A percentile compares a stretch with the other conserved stretches of the same genome.
These are phyloP conservation scores for Bufo bufo DNA, from an alignment of 2,113 vertebrate species.

Conservation along the genomic window DNA sequence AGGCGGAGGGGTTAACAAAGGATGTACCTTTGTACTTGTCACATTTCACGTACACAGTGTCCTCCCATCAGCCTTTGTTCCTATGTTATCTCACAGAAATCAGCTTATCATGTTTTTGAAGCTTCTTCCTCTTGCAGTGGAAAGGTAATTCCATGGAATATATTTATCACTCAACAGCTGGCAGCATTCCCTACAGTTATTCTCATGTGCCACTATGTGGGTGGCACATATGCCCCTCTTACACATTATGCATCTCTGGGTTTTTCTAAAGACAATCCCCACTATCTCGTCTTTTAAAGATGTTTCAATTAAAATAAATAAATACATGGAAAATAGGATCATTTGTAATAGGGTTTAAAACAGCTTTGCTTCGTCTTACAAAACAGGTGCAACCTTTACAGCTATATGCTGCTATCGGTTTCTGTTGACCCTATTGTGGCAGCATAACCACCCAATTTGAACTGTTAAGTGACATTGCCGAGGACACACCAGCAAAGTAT, in stretches of 20 bases:
- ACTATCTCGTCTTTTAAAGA: background rate
- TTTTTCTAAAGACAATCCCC: background rate
- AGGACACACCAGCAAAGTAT: too few relatives aligned
- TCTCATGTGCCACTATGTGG: background rate
- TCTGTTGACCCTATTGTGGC: too few relatives aligned
- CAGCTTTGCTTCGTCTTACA: too few relatives aligned
- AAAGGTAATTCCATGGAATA: background rate
- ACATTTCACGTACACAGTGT: constrained; percentile 31
- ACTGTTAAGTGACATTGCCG: too few relatives aligned
- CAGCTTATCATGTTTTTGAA: constrained; percentile 43
- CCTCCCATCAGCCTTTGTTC: constrained; percentile 36
- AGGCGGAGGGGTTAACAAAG: background rate
- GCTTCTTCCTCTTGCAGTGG: constrained; percentile 46
- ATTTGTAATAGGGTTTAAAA: too few relatives aligned
- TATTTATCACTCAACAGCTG: background rate
- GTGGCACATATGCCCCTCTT: background rate
- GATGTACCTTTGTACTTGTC: too few relatives aligned
- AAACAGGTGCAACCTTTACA: too few relatives aligned
- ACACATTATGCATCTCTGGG: background rate
- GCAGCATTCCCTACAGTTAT: background rate
- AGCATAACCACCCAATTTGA: too few relatives aligned
- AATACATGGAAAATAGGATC: too few relatives aligned
- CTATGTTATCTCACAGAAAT: constrained; percentile 36
- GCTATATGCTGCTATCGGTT: too few relatives aligned
- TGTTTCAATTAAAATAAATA: background rate